A percentile compares a stretch with the other conserved stretches of the same genome.
Evolutionary conservation across 2,888 invertebrate genomes (phyloP).

Genomic region (Sminthurinus aureus): DNA sequence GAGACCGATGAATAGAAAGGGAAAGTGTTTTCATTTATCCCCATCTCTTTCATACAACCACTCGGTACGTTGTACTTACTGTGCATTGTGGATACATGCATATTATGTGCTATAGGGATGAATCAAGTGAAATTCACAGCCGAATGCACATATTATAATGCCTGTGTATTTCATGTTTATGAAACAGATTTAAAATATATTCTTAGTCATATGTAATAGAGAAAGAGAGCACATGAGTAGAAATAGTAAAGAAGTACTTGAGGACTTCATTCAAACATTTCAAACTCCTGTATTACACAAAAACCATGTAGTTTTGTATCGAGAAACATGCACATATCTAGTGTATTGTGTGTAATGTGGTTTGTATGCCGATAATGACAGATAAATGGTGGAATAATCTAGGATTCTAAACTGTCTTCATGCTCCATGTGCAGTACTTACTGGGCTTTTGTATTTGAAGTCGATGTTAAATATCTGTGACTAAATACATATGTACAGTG

Average conservation of each 20-base stretch:
- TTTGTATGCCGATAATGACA: not conserved
- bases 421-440: not conserved
- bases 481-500: not conserved
- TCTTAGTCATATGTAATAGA: too few relatives aligned
- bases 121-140: not conserved
- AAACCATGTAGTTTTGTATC: not conserved
- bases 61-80: not conserved
- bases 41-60: constrained; percentile 4
- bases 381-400: not conserved
- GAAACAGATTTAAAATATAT: too few relatives aligned
- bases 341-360: not conserved
- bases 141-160: not conserved
- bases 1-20: constrained; percentile 15
- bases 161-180: too few relatives aligned
- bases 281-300: not conserved
- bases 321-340: not conserved
- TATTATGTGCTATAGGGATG: too few relatives aligned
- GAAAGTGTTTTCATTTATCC: constrained; percentile 31
- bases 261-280: not conserved
- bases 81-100: too few relatives aligned
- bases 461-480: not conserved
- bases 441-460: not conserved
- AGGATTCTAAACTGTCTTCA: not conserved
- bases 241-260: not conserved
- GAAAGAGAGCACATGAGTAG: too few relatives aligned